These are phyloP conservation scores for Orthosia incerta DNA, from an alignment of 2,888 invertebrate species.

Conservation along the genomic window DNA sequence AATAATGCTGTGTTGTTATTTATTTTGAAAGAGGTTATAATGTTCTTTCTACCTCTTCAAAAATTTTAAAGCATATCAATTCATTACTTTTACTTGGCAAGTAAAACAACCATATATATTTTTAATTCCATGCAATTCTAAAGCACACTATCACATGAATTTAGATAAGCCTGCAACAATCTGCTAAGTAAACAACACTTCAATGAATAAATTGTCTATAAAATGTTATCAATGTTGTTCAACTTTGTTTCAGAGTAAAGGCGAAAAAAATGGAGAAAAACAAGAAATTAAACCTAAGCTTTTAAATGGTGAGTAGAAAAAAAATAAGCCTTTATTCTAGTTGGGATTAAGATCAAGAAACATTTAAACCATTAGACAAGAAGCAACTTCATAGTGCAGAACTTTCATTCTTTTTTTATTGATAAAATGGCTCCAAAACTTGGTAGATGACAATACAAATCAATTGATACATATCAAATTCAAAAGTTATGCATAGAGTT, in stretches of 20 bases:
- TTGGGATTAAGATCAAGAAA: neutral
- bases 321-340: neutral
- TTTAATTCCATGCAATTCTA: neutral
- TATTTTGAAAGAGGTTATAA: slow-evolving; percentile 58
- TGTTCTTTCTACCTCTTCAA: slow-evolving; percentile 21
- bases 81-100: neutral
- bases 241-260: slow-evolving; percentile 84
- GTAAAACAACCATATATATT: neutral
- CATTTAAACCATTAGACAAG: neutral
- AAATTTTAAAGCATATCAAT: neutral
- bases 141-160: neutral
- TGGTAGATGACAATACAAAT: no score
- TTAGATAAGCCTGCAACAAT: slow-evolving; percentile 3
- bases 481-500: no score
- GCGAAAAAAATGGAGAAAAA: slow-evolving; percentile 88
- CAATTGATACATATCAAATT: no score
- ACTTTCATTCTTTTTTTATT: neutral
- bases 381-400: neutral
- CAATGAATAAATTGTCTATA: neutral
- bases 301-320: slow-evolving; percentile 86
- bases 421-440: no score
- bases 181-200: slow-evolving; percentile 21
- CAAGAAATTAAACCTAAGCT: slow-evolving; percentile 90
- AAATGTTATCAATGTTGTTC: slow-evolving; percentile 14
- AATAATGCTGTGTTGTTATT: slow-evolving; percentile 42